Evolutionary conservation across 2,797 vertebrate genomes (phyloP).

Genomic region (Mastacembelus armatus): DNA sequence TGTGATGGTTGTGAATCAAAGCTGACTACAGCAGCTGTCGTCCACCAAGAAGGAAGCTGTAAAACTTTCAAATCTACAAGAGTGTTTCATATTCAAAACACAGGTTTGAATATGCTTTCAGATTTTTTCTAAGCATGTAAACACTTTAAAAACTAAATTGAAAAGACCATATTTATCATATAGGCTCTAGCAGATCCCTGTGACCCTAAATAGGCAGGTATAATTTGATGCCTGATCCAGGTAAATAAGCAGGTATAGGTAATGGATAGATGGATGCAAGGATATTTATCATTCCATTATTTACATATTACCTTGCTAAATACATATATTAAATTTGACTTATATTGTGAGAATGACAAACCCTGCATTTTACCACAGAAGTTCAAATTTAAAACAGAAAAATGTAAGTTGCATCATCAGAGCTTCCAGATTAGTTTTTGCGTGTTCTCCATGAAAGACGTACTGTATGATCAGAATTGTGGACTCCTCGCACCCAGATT

Average conservation of each 20-base stretch:
- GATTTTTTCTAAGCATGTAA: background rate
- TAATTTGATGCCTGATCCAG: no score
- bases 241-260: no score
- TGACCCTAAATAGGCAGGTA: no score
- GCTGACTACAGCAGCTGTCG: constrained; percentile 10
- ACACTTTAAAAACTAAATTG: constrained; percentile 9
- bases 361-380: background rate
- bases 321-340: background rate
- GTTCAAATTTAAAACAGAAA: constrained; percentile 3
- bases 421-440: constrained; percentile 14
- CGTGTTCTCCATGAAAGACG: constrained; percentile 12
- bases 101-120: no score
- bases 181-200: no score
- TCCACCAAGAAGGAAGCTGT: constrained; percentile 15
- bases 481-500: constrained; percentile 8
- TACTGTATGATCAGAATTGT: no score
- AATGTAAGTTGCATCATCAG: background rate
- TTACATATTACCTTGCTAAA: constrained; percentile 18
- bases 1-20: constrained; percentile 39
- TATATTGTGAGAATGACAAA: constrained; percentile 11
- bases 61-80: constrained; percentile 10
- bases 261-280: no score
- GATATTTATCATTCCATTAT: constrained; percentile 4
- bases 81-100: constrained; percentile 21
- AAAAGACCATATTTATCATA: no score